phyloP scores from a whole-genome alignment of 2,797 vertebrate genomes.

The Lepus oiostolus region DNA sequence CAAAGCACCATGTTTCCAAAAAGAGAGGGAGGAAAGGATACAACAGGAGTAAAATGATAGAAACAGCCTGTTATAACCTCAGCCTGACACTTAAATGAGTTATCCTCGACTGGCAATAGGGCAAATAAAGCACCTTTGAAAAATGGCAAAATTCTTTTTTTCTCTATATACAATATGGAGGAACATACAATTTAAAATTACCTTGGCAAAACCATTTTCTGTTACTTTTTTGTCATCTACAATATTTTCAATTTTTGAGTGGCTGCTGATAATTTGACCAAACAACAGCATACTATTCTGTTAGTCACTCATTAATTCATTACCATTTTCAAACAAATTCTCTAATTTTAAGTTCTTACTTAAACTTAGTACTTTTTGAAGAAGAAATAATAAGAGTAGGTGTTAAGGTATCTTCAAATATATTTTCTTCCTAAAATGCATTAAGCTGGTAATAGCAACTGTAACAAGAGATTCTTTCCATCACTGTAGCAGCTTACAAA shows the following conservation, averaged over 20 bases:
- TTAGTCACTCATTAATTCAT: not conserved
- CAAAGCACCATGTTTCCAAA: slow-evolving; percentile 28
- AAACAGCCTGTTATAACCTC: not conserved
- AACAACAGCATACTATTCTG: not conserved
- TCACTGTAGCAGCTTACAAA: slow-evolving; percentile 39
- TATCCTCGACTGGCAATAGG: not conserved
- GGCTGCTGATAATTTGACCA: slow-evolving; percentile 2
- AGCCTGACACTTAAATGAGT: not conserved
- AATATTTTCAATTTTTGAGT: not conserved
- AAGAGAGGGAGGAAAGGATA: not conserved
- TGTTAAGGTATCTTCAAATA: slow-evolving; percentile 64
- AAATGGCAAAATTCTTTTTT: slow-evolving; percentile 61
- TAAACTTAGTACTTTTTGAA: slow-evolving; percentile 64
- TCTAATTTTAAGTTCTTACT: slow-evolving; percentile 24
- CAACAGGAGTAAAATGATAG: slow-evolving; percentile 17
- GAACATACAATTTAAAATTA: slow-evolving; percentile 46
- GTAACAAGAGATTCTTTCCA: slow-evolving; percentile 47
- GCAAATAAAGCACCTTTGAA: slow-evolving; percentile 33
- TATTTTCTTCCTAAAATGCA: slow-evolving; percentile 42
- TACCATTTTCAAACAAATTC: slow-evolving; percentile 61
- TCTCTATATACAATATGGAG: not conserved
- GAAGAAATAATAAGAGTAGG: slow-evolving; percentile 1
- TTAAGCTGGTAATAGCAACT: not conserved
- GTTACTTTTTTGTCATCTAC: slow-evolving; percentile 50
- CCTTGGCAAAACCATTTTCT: not conserved